Percentiles rank a stretch among this genome's conserved stretches.
Evolutionary conservation across 2,888 invertebrate species (phyloP).

Genomic region (Lampropteryx suffumata): DNA sequence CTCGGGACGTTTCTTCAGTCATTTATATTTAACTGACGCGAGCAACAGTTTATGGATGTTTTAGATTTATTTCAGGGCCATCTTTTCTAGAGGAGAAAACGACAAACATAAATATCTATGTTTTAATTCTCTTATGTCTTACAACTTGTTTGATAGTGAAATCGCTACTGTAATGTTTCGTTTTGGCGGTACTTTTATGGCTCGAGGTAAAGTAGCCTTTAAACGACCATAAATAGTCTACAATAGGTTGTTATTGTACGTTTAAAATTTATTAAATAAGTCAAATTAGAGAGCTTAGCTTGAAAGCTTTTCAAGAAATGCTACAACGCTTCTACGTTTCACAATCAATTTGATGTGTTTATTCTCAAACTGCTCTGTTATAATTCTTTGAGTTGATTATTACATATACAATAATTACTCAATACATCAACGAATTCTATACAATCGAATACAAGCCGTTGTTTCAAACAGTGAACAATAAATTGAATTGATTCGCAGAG

Average conservation of each 20-base stretch:
- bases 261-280: no score
- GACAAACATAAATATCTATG: no score
- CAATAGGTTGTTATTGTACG: no score
- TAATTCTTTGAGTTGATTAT: constrained; percentile 40
- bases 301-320: not conserved
- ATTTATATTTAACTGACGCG: constrained; percentile 76
- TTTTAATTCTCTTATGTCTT: no score
- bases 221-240: no score
- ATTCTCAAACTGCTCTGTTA: no score
- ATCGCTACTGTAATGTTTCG: no score
- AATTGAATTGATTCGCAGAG: constrained; percentile 61
- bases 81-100: not conserved
- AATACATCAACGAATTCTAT: constrained; percentile 44
- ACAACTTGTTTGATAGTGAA: no score
- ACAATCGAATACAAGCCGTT: constrained; percentile 50
- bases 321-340: not conserved
- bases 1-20: constrained; percentile 69
- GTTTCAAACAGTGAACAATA: constrained; percentile 69
- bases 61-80: constrained; percentile 17
- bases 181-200: no score
- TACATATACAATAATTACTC: constrained; percentile 41
- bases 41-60: constrained; percentile 73
- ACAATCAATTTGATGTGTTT: no score
- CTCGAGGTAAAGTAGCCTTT: no score
- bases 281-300: no score